Evolutionary conservation across 2,797 vertebrate genomes (phyloP).

Genomic region (Pangasius macronema): DNA sequence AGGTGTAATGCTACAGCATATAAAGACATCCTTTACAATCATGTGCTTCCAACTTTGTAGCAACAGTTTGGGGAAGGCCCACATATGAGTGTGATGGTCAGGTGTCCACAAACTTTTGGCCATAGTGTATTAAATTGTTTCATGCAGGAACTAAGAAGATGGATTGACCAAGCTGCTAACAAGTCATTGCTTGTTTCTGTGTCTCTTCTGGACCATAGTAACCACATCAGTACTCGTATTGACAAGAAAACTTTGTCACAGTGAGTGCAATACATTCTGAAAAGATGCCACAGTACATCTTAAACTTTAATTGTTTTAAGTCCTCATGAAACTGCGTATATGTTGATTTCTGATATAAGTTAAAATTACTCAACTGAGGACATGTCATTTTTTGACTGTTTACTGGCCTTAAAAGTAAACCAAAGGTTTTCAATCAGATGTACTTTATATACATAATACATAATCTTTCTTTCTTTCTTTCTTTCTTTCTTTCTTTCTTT

Average conservation of each 20-base stretch:
- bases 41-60: too few relatives aligned
- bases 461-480: neutral
- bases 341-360: neutral
- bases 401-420: neutral
- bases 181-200: slow-evolving; percentile 26
- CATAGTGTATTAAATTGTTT: neutral
- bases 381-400: neutral
- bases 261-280: slow-evolving; percentile 33
- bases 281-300: neutral
- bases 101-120: neutral
- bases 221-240: neutral
- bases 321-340: neutral
- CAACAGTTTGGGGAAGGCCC: too few relatives aligned
- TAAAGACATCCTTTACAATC: too few relatives aligned
- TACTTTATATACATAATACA: neutral
- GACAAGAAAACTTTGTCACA: slow-evolving; percentile 24
- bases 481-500: neutral
- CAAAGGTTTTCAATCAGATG: neutral
- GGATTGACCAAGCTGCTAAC: neutral
- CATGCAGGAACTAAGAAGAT: slow-evolving; percentile 31
- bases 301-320: neutral
- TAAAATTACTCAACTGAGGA: neutral
- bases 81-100: too few relatives aligned
- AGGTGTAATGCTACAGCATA: too few relatives aligned
- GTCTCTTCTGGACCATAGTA: neutral